phyloP scores from a whole-genome alignment of 2,797 vertebrate genomes.

The Platyrinchus mystaceus region DNA sequence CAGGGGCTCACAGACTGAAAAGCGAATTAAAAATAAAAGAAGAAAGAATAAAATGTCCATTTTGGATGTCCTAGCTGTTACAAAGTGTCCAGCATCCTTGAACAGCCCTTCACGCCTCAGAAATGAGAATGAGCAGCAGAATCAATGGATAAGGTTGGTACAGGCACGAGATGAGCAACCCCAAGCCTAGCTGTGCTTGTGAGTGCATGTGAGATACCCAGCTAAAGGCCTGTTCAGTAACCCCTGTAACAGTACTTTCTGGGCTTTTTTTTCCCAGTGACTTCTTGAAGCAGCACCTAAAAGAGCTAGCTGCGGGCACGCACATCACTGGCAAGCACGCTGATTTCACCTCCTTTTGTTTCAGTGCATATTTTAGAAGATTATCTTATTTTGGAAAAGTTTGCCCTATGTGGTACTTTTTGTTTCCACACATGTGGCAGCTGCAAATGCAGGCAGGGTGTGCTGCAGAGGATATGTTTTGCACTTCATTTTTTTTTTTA shows the following conservation, averaged over 20 bases:
- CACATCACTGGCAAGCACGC: rapidly evolving
- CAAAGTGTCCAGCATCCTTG: not conserved
- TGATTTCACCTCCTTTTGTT: not conserved
- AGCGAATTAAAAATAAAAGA: not conserved
- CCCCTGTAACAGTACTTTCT: not conserved
- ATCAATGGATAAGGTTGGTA: rapidly evolving
- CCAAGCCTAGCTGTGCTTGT: not conserved
- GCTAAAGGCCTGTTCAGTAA: not conserved
- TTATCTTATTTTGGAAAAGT: not conserved
- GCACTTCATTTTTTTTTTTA: not conserved
- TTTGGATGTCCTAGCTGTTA: not conserved
- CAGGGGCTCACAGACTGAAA: not conserved
- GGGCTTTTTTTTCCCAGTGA: not conserved
- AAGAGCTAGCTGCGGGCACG: not conserved
- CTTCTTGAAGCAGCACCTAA: not conserved
- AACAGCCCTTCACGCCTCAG: not conserved
- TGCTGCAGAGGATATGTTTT: not conserved
- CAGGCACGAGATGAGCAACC: not conserved
- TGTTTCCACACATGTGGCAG: not conserved
- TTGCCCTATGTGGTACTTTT: not conserved
- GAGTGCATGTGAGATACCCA: not conserved
- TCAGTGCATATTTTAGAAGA: not conserved
- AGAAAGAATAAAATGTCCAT: not conserved
- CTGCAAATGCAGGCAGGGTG: not conserved
- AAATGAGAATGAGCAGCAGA: rapidly evolving